Percentiles rank a stretch among this genome's conserved stretches.
phyloP scores from a whole-genome alignment of 37 sponge, comb jelly and placozoan species.

The Amphimedon queenslandica region DNA sequence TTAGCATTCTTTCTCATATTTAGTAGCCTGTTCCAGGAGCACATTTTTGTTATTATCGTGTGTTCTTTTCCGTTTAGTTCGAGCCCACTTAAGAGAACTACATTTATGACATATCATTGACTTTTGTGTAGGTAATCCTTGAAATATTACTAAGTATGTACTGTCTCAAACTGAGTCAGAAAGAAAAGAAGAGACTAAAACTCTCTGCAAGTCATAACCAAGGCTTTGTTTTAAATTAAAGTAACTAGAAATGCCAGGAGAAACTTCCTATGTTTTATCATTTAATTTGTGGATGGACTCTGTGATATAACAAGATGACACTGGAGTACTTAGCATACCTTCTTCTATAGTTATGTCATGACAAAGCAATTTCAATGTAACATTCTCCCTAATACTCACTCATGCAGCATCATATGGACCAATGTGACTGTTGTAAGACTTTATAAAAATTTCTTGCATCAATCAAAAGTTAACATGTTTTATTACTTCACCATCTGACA shows the following conservation, averaged over 20 bases:
- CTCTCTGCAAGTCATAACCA: not conserved
- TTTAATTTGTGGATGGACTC: not conserved
- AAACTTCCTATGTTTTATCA: not conserved
- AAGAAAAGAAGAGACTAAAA: not conserved
- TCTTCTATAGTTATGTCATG: not conserved
- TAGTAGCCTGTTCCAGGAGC: not conserved
- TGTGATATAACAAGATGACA: not conserved
- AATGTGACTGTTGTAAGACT: not conserved
- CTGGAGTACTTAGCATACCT: not conserved
- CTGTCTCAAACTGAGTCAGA: not conserved
- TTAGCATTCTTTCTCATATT: not conserved
- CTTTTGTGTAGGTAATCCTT: too few relatives aligned
- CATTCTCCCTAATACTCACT: not conserved
- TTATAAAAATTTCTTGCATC: not conserved
- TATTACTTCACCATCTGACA: not conserved
- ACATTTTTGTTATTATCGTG: constrained; percentile 4
- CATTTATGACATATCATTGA: too few relatives aligned
- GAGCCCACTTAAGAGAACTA: too few relatives aligned
- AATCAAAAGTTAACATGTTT: not conserved
- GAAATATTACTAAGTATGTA: not conserved
- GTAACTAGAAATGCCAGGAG: not conserved
- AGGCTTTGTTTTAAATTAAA: not conserved
- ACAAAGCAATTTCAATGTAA: not conserved
- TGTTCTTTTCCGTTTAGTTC: too few relatives aligned
- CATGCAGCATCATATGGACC: not conserved